These are phyloP conservation scores for Mus spretus DNA, from an alignment of 2,797 vertebrate genomes.

Conservation along the genomic window DNA sequence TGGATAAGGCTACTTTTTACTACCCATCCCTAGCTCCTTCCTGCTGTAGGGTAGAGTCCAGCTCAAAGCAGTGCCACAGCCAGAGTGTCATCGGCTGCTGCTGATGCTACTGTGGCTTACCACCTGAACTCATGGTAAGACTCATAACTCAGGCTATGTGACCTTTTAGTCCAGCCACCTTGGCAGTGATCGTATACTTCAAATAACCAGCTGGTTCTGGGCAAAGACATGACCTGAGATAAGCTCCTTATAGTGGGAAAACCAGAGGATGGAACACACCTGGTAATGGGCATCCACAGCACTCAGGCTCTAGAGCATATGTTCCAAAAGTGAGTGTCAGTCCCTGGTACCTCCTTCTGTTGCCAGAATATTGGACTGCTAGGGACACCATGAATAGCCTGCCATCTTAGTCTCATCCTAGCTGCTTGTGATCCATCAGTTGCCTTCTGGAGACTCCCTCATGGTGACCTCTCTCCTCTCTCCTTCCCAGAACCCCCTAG, in stretches of 20 bases:
- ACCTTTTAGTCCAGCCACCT: slow-evolving; percentile 94
- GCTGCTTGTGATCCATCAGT: background rate
- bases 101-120: slow-evolving; percentile 92
- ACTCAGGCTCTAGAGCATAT: background rate
- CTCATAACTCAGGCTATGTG: slow-evolving; percentile 94
- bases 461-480: background rate
- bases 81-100: slow-evolving; percentile 95
- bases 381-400: background rate
- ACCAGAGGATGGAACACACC: slow-evolving; percentile 96
- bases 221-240: slow-evolving; percentile 97
- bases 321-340: background rate
- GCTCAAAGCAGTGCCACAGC: slow-evolving; percentile 96
- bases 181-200: slow-evolving; percentile 96
- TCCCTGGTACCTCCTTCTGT: background rate
- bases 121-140: slow-evolving; percentile 94
- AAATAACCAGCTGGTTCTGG: slow-evolving; percentile 95
- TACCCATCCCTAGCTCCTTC: slow-evolving; percentile 90
- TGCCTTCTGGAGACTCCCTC: background rate
- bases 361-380: background rate
- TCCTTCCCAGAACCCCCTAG: background rate
- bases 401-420: background rate
- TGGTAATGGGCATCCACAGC: slow-evolving; percentile 75
- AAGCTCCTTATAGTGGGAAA: slow-evolving; percentile 96
- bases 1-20: slow-evolving; percentile 89
- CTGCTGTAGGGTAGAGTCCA: slow-evolving; percentile 94